Conservation (phyloP, 2,888 invertebrate genomes). For the Proisotoma minuta region DNA sequence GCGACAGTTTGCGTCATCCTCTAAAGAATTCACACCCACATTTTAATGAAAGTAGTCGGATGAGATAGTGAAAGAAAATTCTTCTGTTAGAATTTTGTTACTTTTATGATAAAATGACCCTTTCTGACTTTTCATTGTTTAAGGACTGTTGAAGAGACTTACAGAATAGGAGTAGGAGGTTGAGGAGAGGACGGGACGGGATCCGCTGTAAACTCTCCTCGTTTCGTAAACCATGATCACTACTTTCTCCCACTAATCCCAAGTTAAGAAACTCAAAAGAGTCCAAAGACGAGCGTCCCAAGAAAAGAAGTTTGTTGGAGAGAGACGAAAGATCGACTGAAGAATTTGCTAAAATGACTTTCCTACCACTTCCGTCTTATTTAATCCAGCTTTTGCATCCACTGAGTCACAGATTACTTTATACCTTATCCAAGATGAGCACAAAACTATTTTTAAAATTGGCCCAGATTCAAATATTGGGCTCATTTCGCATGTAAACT, state of each 20-base stretch:
- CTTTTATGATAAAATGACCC: no score
- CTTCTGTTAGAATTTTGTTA: no score
- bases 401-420: no score
- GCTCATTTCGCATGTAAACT: no score
- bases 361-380: neutral
- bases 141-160: constrained; percentile 16
- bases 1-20: no score
- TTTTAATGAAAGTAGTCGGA: neutral
- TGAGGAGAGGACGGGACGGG: constrained; percentile 31
- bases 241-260: neutral
- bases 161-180: constrained; percentile 45
- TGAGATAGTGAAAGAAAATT: neutral
- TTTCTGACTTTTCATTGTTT: no score
- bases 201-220: constrained; percentile 37
- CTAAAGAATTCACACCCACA: neutral
- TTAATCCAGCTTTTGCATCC: neutral
- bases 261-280: neutral
- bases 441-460: constrained; percentile 1
- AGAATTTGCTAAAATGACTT: neutral
- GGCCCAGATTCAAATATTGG: constrained; percentile 1
- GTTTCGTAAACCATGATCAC: constrained; percentile 42
- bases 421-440: neutral
- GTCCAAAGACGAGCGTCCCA: constrained; percentile 6
- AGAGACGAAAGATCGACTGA: constrained; percentile 14
- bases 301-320: constrained; percentile 4